Percentiles rank a stretch among this genome's conserved stretches.
Conservation (phyloP, 2,797 vertebrate genomes). For the Pogonophryne albipinna region DNA sequence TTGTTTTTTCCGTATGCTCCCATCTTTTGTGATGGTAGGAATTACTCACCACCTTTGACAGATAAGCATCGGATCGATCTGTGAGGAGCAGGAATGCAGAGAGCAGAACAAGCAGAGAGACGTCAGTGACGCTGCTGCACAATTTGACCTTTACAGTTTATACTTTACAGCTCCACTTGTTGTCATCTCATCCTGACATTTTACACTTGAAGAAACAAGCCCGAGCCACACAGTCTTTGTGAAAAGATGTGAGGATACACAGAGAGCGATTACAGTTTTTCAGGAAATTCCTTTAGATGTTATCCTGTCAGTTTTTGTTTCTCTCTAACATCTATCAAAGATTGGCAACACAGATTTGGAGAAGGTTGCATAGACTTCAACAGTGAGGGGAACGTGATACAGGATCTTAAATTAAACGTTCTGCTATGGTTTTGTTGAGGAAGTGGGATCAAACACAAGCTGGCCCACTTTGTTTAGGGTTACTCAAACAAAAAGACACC, state of each 20-base stretch:
- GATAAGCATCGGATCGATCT: conserved; percentile 81
- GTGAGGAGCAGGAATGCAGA: conserved; percentile 76
- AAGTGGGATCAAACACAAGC: conserved; percentile 62
- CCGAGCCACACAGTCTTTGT: conserved; percentile 17
- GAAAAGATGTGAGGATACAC: conserved; percentile 38
- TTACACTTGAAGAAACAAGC: conserved; percentile 52
- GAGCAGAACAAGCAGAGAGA: conserved; percentile 55
- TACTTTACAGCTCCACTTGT: conserved; percentile 42
- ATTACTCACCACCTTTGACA: conserved; percentile 83
- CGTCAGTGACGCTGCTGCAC: conserved; percentile 38
- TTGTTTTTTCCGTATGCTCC: conserved; percentile 79
- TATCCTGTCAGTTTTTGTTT: conserved; percentile 71
- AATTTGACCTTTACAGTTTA: conserved; percentile 64
- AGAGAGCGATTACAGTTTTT: conserved; percentile 33
- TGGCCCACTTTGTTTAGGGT: conserved; percentile 50
- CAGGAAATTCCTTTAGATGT: conserved; percentile 78
- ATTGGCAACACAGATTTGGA: conserved; percentile 48
- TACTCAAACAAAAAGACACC: conserved; percentile 58
- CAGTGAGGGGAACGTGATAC: conserved; percentile 16
- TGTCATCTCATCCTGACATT: conserved; percentile 52
- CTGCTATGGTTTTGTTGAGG: conserved; percentile 35
- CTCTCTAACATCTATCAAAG: conserved; percentile 50
- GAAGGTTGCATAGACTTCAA: conserved; percentile 26
- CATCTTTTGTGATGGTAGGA: conserved; percentile 83
- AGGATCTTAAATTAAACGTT: conserved; percentile 46